These are phyloP conservation scores for Celastrina argiolus DNA, from an alignment of 2,888 invertebrate species.

Conservation along the genomic window DNA sequence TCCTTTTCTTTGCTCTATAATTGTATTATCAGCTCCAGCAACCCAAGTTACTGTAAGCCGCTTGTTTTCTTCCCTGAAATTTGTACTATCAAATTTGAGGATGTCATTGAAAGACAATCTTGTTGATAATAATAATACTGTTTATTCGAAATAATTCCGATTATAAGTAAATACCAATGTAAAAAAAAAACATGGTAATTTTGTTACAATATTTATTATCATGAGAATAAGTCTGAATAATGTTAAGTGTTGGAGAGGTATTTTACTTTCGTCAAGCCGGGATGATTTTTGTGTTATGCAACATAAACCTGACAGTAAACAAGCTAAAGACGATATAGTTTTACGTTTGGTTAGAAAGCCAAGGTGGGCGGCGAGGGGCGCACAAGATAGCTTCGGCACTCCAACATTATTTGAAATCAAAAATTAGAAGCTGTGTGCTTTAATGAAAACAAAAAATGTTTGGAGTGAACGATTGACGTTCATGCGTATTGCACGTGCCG, in stretches of 20 bases:
- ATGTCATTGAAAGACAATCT: slow-evolving; percentile 15
- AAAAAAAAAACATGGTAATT: not conserved
- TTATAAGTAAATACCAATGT: not conserved
- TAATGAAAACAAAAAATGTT: too few species aligned
- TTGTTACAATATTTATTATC: slow-evolving; percentile 4
- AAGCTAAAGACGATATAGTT: too few species aligned
- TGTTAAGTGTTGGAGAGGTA: not conserved
- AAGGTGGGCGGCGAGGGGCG: too few species aligned
- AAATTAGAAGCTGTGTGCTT: too few species aligned
- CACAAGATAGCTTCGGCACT: too few species aligned
- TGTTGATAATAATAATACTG: slow-evolving; percentile 10
- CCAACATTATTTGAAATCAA: too few species aligned
- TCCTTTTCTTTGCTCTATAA: slow-evolving; percentile 6
- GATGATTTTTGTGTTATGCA: too few species aligned
- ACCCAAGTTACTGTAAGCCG: slow-evolving; percentile 15
- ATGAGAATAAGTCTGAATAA: slow-evolving; percentile 12
- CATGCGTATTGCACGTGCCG: too few species aligned
- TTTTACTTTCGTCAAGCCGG: too few species aligned
- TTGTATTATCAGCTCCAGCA: slow-evolving; percentile 19
- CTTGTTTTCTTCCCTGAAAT: not conserved
- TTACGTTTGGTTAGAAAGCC: too few species aligned
- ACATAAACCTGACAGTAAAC: too few species aligned
- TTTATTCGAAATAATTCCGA: slow-evolving; percentile 17
- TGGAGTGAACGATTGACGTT: too few species aligned
- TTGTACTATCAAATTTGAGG: slow-evolving; percentile 4